Evolutionary conservation across 2,888 invertebrate genomes (phyloP), one percentile per base, ranked within the genome.

Genomic region (Tillus elongatus): DNA sequence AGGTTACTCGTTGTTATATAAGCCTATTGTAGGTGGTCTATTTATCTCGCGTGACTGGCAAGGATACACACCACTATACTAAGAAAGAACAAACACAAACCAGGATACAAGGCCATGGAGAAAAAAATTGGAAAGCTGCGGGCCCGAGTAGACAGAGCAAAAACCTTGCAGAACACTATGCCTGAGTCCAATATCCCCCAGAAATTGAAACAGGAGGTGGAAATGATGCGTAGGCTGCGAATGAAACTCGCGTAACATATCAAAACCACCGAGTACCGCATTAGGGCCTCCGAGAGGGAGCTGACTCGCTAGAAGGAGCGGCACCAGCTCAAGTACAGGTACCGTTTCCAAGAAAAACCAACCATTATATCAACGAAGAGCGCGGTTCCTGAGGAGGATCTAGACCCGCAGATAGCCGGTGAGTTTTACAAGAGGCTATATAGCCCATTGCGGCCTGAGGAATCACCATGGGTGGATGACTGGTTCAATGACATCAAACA

Each of bases 341-440:
- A 8, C 24, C 6, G 24, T 8, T 19, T 19, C 24, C 24, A 19
- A 19, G 24, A 19, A 6, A 19, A n/a, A n/a, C 24, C 24, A 6
- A 8, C 24, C 24, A 19, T n/a, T 8, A 19, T 6, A n/a, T 19
- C 24, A 8, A 19, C n/a, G n/a, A 19, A 6, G n/a, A 8, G 6
- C n/a, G 24, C 24, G 6, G 6, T n/a, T 8, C 24, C 24, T 8
- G n/a, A n/a, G n/a, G 24, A 19, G 6, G 24, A 19, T 19, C 24
- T 19, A 6, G 24, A 19, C 24, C 24, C 24, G 6, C 24, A 19
- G 24, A 19, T 19, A 6, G 24, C 24, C 6, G 24, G 24, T 6
- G 24, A n/a, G n/a, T 19, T 19, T n/a, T 19, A 19, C 24, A 19
- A n/a, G n/a, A n/a, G n/a, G 24, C 24, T 19, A n/a, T 19, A 19